Percentiles rank a stretch among this genome's conserved stretches.
Evolutionary conservation across 2,888 invertebrate species (phyloP).

Genomic region (Caenorhabditis imperialis): DNA sequence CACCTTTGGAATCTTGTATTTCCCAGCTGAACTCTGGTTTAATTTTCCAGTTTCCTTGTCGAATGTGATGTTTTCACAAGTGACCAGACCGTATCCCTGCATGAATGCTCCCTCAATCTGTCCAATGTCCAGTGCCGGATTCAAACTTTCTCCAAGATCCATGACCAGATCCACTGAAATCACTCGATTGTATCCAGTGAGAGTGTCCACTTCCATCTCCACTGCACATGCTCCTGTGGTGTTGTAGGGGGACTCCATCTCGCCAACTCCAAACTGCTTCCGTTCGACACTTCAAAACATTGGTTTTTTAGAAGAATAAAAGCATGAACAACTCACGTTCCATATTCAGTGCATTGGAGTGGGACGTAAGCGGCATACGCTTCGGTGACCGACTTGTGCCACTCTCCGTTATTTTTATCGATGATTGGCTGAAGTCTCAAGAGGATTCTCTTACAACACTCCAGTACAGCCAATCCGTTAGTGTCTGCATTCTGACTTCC

Average conservation of each 20-base stretch:
- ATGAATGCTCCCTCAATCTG: conserved; percentile 95
- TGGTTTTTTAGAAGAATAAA: background rate
- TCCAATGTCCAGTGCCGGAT: conserved; percentile 95
- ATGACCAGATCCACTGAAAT: conserved; percentile 92
- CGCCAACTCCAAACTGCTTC: conserved; percentile 41
- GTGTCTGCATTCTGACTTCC: conserved; percentile 90
- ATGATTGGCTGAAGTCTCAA: conserved; percentile 29
- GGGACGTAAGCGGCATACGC: conserved; percentile 55
- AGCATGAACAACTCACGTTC: conserved; percentile 49
- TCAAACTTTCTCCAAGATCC: conserved; percentile 94
- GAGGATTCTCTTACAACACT: conserved; percentile 70
- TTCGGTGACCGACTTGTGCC: conserved; percentile 51
- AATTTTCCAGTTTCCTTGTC: conserved; percentile 78
- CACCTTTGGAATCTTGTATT: conserved; percentile 93
- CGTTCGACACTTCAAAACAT: conserved; percentile 56
- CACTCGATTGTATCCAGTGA: conserved; percentile 92
- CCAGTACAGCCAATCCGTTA: conserved; percentile 88
- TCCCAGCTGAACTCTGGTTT: conserved; percentile 89
- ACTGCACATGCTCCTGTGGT: conserved; percentile 89
- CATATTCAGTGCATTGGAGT: conserved; percentile 62
- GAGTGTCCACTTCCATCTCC: conserved; percentile 91
- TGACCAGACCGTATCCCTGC: conserved; percentile 89
- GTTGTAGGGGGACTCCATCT: conserved; percentile 82
- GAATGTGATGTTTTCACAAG: conserved; percentile 86
- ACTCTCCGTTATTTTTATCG: conserved; percentile 53